These are phyloP conservation scores for Trissoscelio sp. DNA, from an alignment of 2,888 invertebrate species.

Conservation along the genomic window DNA sequence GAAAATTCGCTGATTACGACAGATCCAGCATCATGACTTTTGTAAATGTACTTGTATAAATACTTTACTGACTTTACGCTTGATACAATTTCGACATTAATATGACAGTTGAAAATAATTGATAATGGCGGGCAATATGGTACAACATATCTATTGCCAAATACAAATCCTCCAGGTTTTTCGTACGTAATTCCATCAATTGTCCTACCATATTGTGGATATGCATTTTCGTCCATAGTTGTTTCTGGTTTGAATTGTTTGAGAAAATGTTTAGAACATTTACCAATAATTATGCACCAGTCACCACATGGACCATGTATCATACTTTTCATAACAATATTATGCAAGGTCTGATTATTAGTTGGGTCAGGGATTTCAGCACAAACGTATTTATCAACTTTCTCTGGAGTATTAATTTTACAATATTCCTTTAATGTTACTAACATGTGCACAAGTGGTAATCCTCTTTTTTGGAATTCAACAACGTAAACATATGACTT, in stretches of 20 bases:
- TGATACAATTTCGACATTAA: no score
- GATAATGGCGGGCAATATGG: slow-evolving; percentile 71
- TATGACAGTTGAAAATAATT: no score
- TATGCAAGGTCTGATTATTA: slow-evolving; percentile 72
- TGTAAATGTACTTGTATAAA: no score
- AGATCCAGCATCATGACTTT: no score
- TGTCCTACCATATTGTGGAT: slow-evolving; percentile 67
- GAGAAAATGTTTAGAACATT: slow-evolving; percentile 73
- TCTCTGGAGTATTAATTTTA: background rate
- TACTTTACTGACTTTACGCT: no score
- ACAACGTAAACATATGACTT: no score
- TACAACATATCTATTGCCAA: slow-evolving; percentile 78
- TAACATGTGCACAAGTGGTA: no score
- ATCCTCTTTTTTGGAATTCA: no score
- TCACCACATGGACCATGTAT: slow-evolving; percentile 80
- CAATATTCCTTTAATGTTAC: background rate
- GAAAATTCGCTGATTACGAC: background rate
- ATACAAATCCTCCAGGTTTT: slow-evolving; percentile 50
- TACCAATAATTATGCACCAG: no score
- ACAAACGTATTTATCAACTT: slow-evolving; percentile 46
- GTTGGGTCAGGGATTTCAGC: slow-evolving; percentile 76
- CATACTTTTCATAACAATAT: slow-evolving; percentile 75
- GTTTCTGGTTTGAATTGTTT: no score
- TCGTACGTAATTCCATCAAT: slow-evolving; percentile 66
- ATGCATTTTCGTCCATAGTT: no score